Evolutionary conservation across 2,797 vertebrate genomes (phyloP), one percentile per base, ranked within the genome.

Genomic region (Scolopax rusticola): DNA sequence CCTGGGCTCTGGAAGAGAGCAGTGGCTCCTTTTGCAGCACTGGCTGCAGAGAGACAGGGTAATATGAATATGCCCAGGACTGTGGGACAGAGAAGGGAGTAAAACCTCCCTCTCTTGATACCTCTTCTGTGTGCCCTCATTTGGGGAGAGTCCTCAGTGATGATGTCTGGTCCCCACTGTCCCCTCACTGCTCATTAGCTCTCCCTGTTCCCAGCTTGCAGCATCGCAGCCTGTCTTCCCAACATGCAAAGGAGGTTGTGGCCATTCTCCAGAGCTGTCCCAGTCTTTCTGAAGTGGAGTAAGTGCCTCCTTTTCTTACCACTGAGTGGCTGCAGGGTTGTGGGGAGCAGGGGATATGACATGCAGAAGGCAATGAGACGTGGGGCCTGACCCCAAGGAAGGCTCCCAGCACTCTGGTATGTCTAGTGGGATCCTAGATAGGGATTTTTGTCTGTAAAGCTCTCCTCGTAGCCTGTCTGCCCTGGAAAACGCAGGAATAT

Each of bases 281-380:
- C 12, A 56, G 12, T 20, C 88, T 99, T 64, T 98, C 98, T 0
- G 96, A 98, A 88, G 93, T 99, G 50, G 97, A 99, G 99, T 99
- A 96, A 98, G 99, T 98, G 32, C 45, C 36, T 68, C 50, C 17
- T 84, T 88, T 67, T 53, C 56, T 85, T 53, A 21, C 50, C 8
- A 8, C 15, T n/a, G 38, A 15, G 27, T 65, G 33, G 28, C 69
- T 81, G 4, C 3, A 19, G 2, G 64, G 25, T 30, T 17, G 3
- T 4, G 10, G 57, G 76, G 50, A 70, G 28, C 36, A 33, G 67
- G 30, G 45, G 25, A 69, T 21, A 7, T 28, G 11, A 3, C 6
- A 2, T n/a, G 32, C 8, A 30, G 38, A 75, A 36, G 33, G 27
- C 32, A 48, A 14, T 17, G n/a, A 47, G 25, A 41, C 15, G 4